A percentile compares a stretch with the other conserved stretches of the same genome.
Conservation (phyloP, 2,113 vertebrate species). For the Clinocottus analis region DNA sequence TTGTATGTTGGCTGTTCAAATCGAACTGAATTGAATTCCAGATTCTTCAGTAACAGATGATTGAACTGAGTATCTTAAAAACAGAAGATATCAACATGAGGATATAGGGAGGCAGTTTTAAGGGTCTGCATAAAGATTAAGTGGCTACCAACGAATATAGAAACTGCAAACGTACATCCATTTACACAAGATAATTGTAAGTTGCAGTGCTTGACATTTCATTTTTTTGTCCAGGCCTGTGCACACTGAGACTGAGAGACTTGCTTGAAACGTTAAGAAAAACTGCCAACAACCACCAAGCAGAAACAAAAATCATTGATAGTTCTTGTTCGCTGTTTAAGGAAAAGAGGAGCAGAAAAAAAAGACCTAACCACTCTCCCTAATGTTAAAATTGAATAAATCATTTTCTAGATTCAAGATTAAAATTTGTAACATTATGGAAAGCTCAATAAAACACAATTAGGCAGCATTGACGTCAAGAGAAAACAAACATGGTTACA, state of each 20-base stretch:
- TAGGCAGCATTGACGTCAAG: conserved; percentile 35
- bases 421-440: conserved; percentile 35
- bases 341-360: background rate
- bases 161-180: background rate
- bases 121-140: conserved; percentile 19
- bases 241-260: background rate
- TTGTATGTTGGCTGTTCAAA: too few species aligned
- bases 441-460: conserved; percentile 50
- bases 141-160: conserved; percentile 19
- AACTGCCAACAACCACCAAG: background rate
- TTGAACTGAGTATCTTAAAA: conserved; percentile 44
- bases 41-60: conserved; percentile 40
- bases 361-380: conserved; percentile 6
- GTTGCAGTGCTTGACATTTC: background rate
- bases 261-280: background rate
- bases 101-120: background rate
- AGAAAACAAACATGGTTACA: conserved; percentile 58
- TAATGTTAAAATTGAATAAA: conserved; percentile 43
- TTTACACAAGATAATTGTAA: background rate
- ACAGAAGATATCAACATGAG: conserved; percentile 14
- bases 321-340: background rate
- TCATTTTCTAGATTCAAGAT: conserved; percentile 30
- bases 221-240: conserved; percentile 15
- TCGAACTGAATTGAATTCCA: conserved; percentile 56
- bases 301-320: background rate